Evolutionary conservation across 2,797 vertebrate species (phyloP), one percentile per base, ranked within the genome.

Genomic region (Chelidonichthys spinosus): DNA sequence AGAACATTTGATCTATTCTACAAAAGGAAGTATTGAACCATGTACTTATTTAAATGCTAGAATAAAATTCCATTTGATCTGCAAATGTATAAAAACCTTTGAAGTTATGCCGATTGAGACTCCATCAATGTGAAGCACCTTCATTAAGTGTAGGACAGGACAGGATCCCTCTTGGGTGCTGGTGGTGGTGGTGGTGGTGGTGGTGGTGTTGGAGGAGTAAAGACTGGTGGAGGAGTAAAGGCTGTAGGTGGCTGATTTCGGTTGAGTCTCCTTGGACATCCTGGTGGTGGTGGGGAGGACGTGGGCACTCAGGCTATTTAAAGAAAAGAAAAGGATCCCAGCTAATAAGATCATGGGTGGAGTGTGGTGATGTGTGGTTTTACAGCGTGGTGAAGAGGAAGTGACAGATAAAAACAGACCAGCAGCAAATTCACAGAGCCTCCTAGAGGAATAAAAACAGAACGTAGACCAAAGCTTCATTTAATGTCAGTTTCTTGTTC

Each of bases 1-100:
- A 25, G 25, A 25, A 25, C 25, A 25, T 25, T 25, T 25, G 25
- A 75, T 77, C 37, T 65, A 1, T 56, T 69, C 32, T 9, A 43
- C 39, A 46, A 61, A 49, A 67, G 32, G 0, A 11, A 65, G 32
- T 44, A 5, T 15, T 25, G 18, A 25, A 6, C 10, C 2, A 47
- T 15, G 15, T 4, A 32, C 2, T 63, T 62, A 63, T 58, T 65
- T 67, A 13, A 61, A 62, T 73, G 17, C 5, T 35, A 11, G 6
- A 43, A 67, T 43, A 3, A 37, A 0, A 25, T 46, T 58, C 11
- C 0, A 66, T 70, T 67, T 36, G 11, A 56, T 10, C 15, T 46
- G 7, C n/a, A 53, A 47, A 13, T 25, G 1, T 42, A 4, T 50
- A 6, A 4, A 11, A 17, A 1, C 47, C 25, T 46, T 1, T 32